Evolutionary conservation across 2,888 invertebrate species (phyloP).

Genomic region (Sarcophaga caerulescens): DNA sequence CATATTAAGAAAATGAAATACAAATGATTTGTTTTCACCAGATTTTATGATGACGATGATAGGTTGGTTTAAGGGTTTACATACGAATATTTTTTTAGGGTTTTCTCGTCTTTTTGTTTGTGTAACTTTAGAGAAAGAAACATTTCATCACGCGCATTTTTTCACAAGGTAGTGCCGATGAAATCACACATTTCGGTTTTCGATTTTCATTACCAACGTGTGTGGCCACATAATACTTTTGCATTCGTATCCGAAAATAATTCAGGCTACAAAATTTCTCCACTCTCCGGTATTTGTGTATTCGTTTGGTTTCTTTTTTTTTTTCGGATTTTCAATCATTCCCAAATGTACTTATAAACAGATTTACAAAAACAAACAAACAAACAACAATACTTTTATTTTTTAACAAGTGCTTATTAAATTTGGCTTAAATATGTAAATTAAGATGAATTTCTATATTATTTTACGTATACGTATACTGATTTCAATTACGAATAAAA

Average conservation of each 20-base stretch:
- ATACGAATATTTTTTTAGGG: conserved; percentile 6
- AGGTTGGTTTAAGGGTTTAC: conserved; percentile 16
- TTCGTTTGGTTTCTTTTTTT: conserved; percentile 15
- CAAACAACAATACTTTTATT: background rate
- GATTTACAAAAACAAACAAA: background rate
- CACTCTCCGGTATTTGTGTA: background rate
- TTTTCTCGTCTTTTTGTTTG: background rate
- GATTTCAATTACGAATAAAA: background rate
- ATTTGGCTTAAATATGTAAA: conserved; percentile 66
- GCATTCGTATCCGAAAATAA: conserved; percentile 29
- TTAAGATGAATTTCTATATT: conserved; percentile 19
- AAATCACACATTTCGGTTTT: conserved; percentile 61
- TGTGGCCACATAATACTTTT: conserved; percentile 49
- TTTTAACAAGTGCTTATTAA: conserved; percentile 67
- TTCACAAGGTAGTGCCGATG: conserved; percentile 63
- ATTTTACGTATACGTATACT: background rate
- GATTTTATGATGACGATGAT: conserved; percentile 1
- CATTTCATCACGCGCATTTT: conserved; percentile 60
- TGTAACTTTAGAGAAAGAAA: conserved; percentile 19
- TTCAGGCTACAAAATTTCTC: conserved; percentile 11
- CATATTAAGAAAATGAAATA: background rate
- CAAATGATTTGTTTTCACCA: conserved; percentile 7
- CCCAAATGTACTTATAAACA: background rate
- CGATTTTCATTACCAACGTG: conserved; percentile 52
- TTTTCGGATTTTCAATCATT: conserved; percentile 1